Base-by-base conservation (phyloP, 2,888 invertebrate species). In the Serripes groenlandicus region DNA sequence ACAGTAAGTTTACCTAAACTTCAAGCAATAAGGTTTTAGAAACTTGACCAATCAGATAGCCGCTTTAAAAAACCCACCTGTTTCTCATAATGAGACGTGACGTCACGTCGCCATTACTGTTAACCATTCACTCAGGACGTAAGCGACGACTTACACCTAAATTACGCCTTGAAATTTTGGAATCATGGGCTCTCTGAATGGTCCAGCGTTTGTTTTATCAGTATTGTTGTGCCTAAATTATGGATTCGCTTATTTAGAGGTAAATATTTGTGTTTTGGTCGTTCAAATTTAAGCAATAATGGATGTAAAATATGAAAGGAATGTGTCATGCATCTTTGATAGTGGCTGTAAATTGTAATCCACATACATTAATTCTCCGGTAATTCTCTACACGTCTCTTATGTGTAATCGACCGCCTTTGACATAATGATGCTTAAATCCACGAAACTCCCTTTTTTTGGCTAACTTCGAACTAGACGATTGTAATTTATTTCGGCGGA, bases 161-260 rank as follows among this genome's bases (percentile, higher is more conserved):
- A 26, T 78, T 83, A 72, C 78, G 62, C 30, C 64, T 54, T 52
- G 54, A 72, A 66, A 66, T 54, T 64, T 30, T 74, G 71, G 78
- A 82, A 84, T 70, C 78, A 90, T 90, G 90, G 88, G 89, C 81
- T 87, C 86, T 70, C 75, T 84, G 18, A 81, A 74, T 78, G 88
- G 85, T 83, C 90, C 86, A 75, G 75, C 75, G 80, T 84, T 90
- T 80, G 75, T 86, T 58, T 80, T 88, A 64, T 72, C 83, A 28
- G 75, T 88, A 26, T 81, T 75, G 58, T 78, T 84, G 64, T 86
- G 86, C 68, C 75, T 89, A 75, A 85, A 89, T 85, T 86, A 87
- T 76, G 85, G 90, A 85, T 84, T 87, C 75, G 88, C 88, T 28
- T 90, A 90, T 75, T 81, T 89, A 76, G 90, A 90, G 90, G 90